These are phyloP conservation scores for Felis catus DNA, from an alignment of 2,113 vertebrate genomes.

Conservation along the genomic window F.catus_Fca126_mat1.0 CM031412.1:6295001-6295500, in stretches of 20 bases:
- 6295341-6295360: too few species aligned
- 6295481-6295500: too few species aligned
- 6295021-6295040: fast-evolving
- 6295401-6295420: too few species aligned
- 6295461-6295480: too few species aligned
- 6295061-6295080: background rate
- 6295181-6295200: background rate
- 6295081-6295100: background rate
- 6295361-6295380: too few species aligned
- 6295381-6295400: too few species aligned
- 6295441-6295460: too few species aligned
- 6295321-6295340: background rate
- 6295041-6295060: background rate
- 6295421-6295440: too few species aligned
- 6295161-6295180: background rate
- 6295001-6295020: background rate
- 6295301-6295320: background rate
- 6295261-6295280: background rate
- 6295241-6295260: background rate
- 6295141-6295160: background rate
- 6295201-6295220: background rate
- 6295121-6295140: background rate
- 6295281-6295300: background rate
- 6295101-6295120: background rate
- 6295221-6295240: background rate